These are phyloP conservation scores for Hemicordylus capensis DNA, from an alignment of 2,113 vertebrate species.

Conservation along the genomic window DNA sequence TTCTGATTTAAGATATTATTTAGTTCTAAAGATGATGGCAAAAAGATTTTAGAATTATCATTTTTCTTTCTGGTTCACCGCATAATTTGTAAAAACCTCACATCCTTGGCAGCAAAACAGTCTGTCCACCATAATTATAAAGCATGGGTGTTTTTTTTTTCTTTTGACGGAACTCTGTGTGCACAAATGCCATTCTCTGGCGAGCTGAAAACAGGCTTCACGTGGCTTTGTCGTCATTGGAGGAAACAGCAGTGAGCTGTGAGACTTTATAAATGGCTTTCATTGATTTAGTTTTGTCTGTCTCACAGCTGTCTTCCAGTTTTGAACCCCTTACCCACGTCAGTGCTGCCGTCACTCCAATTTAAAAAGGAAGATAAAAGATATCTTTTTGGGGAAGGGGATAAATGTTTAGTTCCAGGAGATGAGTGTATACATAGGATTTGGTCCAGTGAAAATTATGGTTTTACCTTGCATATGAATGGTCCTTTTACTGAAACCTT, in stretches of 20 bases:
- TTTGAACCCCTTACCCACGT: conserved; percentile 1
- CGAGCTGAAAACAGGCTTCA: conserved; percentile 47
- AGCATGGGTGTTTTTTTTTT: not conserved
- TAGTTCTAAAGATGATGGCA: not conserved
- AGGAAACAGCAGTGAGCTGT: conserved; percentile 26
- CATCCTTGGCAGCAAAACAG: conserved; percentile 48
- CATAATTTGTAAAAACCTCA: conserved; percentile 64
- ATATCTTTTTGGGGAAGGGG: conserved; percentile 39
- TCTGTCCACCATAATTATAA: conserved; percentile 57
- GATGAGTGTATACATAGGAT: conserved; percentile 43
- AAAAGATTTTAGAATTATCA: not conserved
- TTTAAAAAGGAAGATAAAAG: conserved; percentile 60
- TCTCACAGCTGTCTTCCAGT: conserved; percentile 42
- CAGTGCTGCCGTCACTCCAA: conserved; percentile 23
- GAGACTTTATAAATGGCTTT: conserved; percentile 41
- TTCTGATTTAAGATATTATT: not conserved
- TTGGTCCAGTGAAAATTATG: conserved; percentile 49
- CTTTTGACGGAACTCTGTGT: conserved; percentile 6
- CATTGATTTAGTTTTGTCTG: conserved; percentile 38
- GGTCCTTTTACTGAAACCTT: conserved; percentile 42
- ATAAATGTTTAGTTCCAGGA: conserved; percentile 23
- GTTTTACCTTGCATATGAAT: conserved; percentile 38
- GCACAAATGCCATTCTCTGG: conserved; percentile 42
- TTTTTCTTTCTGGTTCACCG: conserved; percentile 37
- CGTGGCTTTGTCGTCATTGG: conserved; percentile 39